Conservation (phyloP, 2,113 vertebrate genomes). For the Dromiciops gliroides region DNA sequence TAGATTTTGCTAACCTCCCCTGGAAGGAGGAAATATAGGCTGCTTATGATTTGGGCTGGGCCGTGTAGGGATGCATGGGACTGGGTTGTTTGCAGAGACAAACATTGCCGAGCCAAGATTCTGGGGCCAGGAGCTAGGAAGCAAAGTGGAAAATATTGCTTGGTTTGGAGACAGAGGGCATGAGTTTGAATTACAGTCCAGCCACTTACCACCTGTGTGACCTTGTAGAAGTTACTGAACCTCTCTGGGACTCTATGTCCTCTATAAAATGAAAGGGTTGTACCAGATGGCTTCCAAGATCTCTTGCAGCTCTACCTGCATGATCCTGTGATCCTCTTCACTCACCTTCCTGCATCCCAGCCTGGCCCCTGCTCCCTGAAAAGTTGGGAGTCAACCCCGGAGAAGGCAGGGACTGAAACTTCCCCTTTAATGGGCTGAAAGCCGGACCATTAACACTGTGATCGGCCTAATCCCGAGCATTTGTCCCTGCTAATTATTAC, state of each 20-base stretch:
- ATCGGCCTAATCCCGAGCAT: constrained; percentile 89
- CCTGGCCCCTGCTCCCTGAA: neutral
- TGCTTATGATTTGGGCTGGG: neutral
- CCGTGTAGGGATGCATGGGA: neutral
- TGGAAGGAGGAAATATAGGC: neutral
- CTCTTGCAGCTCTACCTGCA: neutral
- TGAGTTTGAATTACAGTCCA: neutral
- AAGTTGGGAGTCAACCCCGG: constrained; percentile 25
- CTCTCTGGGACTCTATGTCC: neutral
- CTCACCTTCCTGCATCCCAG: neutral
- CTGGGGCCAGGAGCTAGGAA: neutral
- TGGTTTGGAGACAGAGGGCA: neutral
- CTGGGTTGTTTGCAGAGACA: neutral
- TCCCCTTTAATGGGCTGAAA: constrained; percentile 70
- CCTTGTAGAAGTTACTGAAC: neutral
- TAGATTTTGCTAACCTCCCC: neutral
- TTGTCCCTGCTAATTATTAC: constrained; percentile 98
- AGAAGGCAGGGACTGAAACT: constrained; percentile 60
- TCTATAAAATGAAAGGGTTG: neutral
- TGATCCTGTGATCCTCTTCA: neutral
- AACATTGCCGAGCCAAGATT: neutral
- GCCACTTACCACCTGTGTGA: neutral
- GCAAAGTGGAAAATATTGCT: neutral
- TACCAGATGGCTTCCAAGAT: neutral
- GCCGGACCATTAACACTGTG: constrained; percentile 79